Evolutionary conservation across 2,888 invertebrate genomes (phyloP), one percentile per base, ranked within the genome.

Genomic region (Acanthopleura granulata): DNA sequence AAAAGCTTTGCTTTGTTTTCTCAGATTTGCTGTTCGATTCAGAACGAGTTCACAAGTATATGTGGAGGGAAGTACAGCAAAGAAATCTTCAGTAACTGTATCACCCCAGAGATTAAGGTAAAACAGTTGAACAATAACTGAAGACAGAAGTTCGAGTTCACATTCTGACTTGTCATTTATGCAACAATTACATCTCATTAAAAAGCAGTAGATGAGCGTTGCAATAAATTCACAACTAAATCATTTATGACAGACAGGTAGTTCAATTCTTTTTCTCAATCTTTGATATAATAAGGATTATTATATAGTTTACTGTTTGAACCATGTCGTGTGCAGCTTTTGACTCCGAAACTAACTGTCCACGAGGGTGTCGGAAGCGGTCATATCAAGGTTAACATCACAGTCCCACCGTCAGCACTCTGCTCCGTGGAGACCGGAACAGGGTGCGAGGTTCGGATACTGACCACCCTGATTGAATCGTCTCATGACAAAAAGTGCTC

Each of bases 401-500:
- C 79, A 9, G 82, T 80, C 9, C 85, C 85, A 16, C 85, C 86
- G 14, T 66, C 66, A 15, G 29, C 29, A 80, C 81, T 12, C 76
- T 85, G 50, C 81, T 82, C 69, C 85, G 85, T 62, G 82, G 81
- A 72, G 51, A 72, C 11, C 80, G 81, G n/a, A 83, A 84, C 75
- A 81, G 81, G 79, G 30, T 86, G 86, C 69, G 77, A 81, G 51
- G 81, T 86, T 22, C 80, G 82, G 66, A 75, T 86, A 16, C 79
- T 79, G n/a, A 81, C 83, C 12, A 78, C 72, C n/a, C 78, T 82
- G 73, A 66, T 73, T 6, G 77, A 75, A 18, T 75, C 77, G 40
- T 70, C 78, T 25, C 62, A 76, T 18, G 82, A 82, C 72, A 74
- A 74, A 25, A 77, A 80, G 72, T 85, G 85, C 74, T 72, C 79